Evolutionary conservation across 2,113 vertebrate species (phyloP), one percentile per base, ranked within the genome.

Genomic region (Nymphicus hollandicus): DNA sequence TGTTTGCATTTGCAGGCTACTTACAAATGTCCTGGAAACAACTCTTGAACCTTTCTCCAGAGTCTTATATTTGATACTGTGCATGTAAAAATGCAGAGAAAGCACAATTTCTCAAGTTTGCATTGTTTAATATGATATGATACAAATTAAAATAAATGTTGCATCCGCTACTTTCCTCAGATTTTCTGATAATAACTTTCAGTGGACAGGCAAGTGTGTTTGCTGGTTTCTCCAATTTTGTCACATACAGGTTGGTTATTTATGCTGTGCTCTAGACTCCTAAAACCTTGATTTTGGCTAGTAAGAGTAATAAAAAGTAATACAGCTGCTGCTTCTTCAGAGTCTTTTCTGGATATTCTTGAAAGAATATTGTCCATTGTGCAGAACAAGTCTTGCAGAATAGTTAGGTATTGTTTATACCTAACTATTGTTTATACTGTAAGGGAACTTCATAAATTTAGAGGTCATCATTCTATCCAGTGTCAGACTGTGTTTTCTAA

Each of bases 61-160:
- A 53, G 81, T 47, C 52, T 72, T 91, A 72, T 89, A 91, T 84
- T 87, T 72, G 49, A 91, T 94, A 61, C 7, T 39, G 33, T 63
- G 72, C 31, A 43, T 20, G 23, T 63, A 76, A 90, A 93, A 93
- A 87, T 81, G 79, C 61, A 91, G 80, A 23, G 19, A 92, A 91
- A 85, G 66, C 88, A 94, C 63, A 85, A 95, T 96, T 93, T 84
- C 83, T 91, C 80, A 65, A 68, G 82, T 89, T 85, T 88, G 46
- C 58, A 50, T 89, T 60, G 60, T 80, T 91, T 56, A 91, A 89
- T 72, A 17, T 41, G 72, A 77, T 87, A 69, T 11, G 53, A 72
- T 86, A 49, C 90, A 87, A 91, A 91, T 92, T 37, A 92, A 92
- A 92, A 72, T 77, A 65, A 93, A 79, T 50, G 72, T 87, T 86